phyloP scores from a whole-genome alignment of 2,888 invertebrate species.

The Volucella zonaria region DNA sequence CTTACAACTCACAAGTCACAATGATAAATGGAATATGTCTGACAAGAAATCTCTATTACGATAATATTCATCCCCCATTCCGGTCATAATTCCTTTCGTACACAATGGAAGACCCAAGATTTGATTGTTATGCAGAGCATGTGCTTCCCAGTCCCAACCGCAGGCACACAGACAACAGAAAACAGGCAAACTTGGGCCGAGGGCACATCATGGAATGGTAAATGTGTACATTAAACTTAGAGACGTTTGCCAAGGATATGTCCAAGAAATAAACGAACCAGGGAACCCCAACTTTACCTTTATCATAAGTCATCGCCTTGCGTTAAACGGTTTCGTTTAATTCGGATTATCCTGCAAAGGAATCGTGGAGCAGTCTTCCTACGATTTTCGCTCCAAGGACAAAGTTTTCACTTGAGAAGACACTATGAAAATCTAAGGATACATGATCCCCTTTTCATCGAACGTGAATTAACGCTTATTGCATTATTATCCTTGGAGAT shows the following conservation, averaged over 20 bases:
- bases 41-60: constrained; percentile 72
- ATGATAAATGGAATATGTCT: constrained; percentile 73
- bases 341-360: constrained; percentile 62
- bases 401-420: constrained; percentile 39
- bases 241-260: constrained; percentile 63
- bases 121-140: constrained; percentile 72
- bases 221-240: constrained; percentile 59
- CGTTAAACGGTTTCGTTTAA: constrained; percentile 73
- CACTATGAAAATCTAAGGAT: constrained; percentile 16
- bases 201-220: constrained; percentile 33
- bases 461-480: constrained; percentile 74
- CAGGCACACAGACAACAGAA: constrained; percentile 35
- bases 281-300: constrained; percentile 61
- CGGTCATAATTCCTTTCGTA: constrained; percentile 56
- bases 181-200: constrained; percentile 3
- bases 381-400: constrained; percentile 36
- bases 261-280: constrained; percentile 68
- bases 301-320: constrained; percentile 72
- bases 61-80: constrained; percentile 57
- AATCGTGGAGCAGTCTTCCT: constrained; percentile 54
- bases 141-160: constrained; percentile 54
- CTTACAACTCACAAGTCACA: constrained; percentile 13
- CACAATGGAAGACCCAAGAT: constrained; percentile 48
- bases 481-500: constrained; percentile 73
- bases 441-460: constrained; percentile 58